Base-by-base conservation (phyloP, 1,140 invertebrate species). In the Diabrotica undecimpunctata region DNA sequence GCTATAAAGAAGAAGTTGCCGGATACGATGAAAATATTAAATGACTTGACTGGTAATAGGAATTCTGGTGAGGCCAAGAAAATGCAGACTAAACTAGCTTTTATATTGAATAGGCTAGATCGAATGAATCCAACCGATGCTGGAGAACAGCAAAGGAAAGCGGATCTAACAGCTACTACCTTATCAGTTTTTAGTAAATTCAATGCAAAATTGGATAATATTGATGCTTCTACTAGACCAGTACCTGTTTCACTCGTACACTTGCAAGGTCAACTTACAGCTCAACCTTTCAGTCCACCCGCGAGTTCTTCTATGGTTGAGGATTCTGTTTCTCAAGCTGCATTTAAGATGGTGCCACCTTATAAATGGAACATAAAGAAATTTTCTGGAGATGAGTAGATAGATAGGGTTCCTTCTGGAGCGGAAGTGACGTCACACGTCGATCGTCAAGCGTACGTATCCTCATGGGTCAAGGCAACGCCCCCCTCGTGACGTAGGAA, bases 81-180 rank as follows among this genome's bases (percentile, higher is more conserved):
- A 52, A n/a, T 63, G 11, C 54, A 63, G 12, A 56, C 53, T 11
- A 66, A 54, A 35, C 7, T 63, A 10, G 51, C 10, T 6, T 61
- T 63, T 58, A n/a, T 66, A 8, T 39, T 66, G 39, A 41, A 41
- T 9, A 7, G 65, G 12, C 7, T 66, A 6, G 65, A 63, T 58
- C 38, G 53, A 9, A 62, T 66, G 61, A 36, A 36, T 5, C 36
- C 41, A n/a, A 14, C n/a, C 10, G 39, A 54, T 35, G 4, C 53
- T 9, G 62, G 0, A 6, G 9, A 64, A 52, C 7, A n/a, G 14
- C 10, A 58, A 9, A 9, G 9, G n/a, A 38, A 56, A 11, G 12
- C 62, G 13, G 55, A 13, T 12, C 36, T 3, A 12, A 10, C 58
- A 12, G 62, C 53, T 7, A 14, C 25, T 11, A 54, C 54, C 7